Conservation (phyloP, 2,888 invertebrate genomes). For the Euzetes globulus region DNA sequence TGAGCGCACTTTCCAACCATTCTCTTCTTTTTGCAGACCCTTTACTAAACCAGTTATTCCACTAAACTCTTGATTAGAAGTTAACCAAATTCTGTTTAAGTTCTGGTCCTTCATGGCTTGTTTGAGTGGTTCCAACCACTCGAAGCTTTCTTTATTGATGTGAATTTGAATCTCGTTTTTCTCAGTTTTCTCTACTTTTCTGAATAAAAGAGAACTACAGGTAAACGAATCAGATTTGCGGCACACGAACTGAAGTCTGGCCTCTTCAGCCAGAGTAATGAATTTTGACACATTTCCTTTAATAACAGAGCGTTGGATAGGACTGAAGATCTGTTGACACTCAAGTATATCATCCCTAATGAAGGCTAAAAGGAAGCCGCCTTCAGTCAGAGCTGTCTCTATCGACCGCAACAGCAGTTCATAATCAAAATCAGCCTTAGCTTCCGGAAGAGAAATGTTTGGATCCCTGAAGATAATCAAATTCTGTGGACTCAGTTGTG, state of each 20-base stretch:
- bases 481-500: slow-evolving; percentile 6
- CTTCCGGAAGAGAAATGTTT: neutral
- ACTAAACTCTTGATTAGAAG: slow-evolving; percentile 60
- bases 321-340: neutral
- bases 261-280: slow-evolving; percentile 17
- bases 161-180: slow-evolving; percentile 3
- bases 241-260: slow-evolving; percentile 15
- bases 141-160: slow-evolving; percentile 15
- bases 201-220: slow-evolving; percentile 10
- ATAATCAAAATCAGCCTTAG: neutral
- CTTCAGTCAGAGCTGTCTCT: neutral
- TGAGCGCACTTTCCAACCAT: slow-evolving; percentile 66
- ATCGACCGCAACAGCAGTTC: neutral
- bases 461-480: slow-evolving; percentile 20
- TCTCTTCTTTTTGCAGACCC: slow-evolving; percentile 79
- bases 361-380: slow-evolving; percentile 14
- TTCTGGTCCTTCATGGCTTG: neutral
- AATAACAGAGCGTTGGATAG: neutral
- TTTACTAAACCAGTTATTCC: slow-evolving; percentile 82
- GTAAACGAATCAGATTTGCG: slow-evolving; percentile 23
- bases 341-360: neutral
- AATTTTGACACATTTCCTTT: neutral
- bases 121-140: slow-evolving; percentile 22
- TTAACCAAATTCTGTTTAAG: slow-evolving; percentile 52
- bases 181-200: slow-evolving; percentile 16